Evolutionary conservation across 2,797 vertebrate genomes (phyloP).

Genomic region (Brachyrhaphis roseni): DNA sequence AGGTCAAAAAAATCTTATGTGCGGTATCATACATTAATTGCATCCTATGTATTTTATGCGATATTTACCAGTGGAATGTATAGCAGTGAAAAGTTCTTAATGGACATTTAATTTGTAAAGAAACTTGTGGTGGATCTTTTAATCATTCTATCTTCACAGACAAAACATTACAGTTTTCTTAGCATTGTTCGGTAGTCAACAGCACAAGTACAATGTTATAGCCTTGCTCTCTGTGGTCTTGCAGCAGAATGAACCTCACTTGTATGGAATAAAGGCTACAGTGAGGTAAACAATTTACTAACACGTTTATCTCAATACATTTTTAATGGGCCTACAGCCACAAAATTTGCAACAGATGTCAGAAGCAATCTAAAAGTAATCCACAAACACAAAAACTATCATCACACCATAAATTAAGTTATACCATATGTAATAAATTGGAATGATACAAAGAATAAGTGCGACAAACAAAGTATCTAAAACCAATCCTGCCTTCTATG

Average conservation of each 20-base stretch:
- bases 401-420: neutral
- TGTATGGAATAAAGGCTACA: conserved; percentile 43
- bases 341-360: neutral
- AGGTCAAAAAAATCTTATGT: neutral
- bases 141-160: conserved; percentile 38
- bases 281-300: neutral
- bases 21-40: conserved; percentile 41
- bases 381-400: neutral
- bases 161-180: conserved; percentile 37
- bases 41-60: neutral
- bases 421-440: neutral
- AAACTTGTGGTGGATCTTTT: conserved; percentile 15
- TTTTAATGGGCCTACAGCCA: neutral
- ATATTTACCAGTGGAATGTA: conserved; percentile 30
- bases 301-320: neutral
- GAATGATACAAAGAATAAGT: neutral
- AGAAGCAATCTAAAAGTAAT: neutral
- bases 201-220: conserved; percentile 8
- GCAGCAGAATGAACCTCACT: conserved; percentile 49
- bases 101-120: conserved; percentile 30
- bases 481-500: neutral
- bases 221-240: conserved; percentile 55
- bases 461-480: neutral
- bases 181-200: conserved; percentile 40
- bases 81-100: conserved; percentile 22